Percentiles rank a stretch among this genome's conserved stretches.
These are phyloP conservation scores for Drosophila pruinosa DNA, from an alignment of 1,140 invertebrate species.

Conservation along the genomic window DNA sequence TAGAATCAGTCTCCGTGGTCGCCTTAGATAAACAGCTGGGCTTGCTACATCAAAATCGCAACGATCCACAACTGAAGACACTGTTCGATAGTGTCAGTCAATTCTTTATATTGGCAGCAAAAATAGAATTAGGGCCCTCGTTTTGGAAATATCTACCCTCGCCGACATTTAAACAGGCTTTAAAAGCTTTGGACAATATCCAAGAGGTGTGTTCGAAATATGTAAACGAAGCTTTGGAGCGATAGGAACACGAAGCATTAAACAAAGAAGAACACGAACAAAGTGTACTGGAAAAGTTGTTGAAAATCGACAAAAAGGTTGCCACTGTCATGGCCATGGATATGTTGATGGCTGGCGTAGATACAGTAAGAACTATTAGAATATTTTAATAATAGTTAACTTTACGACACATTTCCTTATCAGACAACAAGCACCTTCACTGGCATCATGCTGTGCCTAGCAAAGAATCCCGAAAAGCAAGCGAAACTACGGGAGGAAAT, in stretches of 20 bases:
- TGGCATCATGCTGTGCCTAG: constrained; percentile 82
- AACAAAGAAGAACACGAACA: constrained; percentile 59
- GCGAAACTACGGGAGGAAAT: constrained; percentile 89
- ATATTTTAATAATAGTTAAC: background rate
- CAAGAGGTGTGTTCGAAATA: constrained; percentile 44
- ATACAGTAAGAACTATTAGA: constrained; percentile 57
- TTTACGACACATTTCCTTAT: background rate
- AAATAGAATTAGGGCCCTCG: constrained; percentile 86
- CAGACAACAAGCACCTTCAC: constrained; percentile 57
- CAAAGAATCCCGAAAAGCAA: constrained; percentile 89
- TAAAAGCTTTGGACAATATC: constrained; percentile 77
- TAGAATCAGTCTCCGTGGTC: constrained; percentile 88
- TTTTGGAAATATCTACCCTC: constrained; percentile 86
- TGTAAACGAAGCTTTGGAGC: constrained; percentile 60
- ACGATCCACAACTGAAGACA: constrained; percentile 20
- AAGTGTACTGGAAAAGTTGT: constrained; percentile 81
- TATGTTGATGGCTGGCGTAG: constrained; percentile 81
- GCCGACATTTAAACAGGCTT: constrained; percentile 84
- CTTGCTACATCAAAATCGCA: constrained; percentile 60
- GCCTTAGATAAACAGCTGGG: constrained; percentile 84
- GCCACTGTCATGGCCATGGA: constrained; percentile 83
- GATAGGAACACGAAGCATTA: constrained; percentile 50
- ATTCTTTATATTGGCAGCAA: constrained; percentile 84
- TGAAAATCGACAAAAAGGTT: constrained; percentile 83
- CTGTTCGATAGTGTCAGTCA: constrained; percentile 82